phyloP scores from a whole-genome alignment of 2,113 vertebrate species.

The Spermophilus dauricus region DNA sequence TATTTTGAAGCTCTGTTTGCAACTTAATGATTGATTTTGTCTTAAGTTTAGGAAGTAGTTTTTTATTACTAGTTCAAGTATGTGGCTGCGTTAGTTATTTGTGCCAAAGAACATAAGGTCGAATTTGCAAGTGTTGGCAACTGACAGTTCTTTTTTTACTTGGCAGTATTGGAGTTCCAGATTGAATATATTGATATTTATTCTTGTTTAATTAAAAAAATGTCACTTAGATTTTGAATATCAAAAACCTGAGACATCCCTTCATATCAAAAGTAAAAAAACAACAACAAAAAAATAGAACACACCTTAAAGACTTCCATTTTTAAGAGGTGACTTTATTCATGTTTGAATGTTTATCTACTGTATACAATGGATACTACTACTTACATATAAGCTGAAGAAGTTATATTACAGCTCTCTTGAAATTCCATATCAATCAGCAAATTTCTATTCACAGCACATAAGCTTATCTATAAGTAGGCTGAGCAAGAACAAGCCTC shows the following conservation, averaged over 20 bases:
- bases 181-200: conserved; percentile 11
- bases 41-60: conserved; percentile 31
- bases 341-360: neutral
- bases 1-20: conserved; percentile 22
- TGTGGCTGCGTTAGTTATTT: conserved; percentile 64
- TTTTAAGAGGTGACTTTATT: conserved; percentile 18
- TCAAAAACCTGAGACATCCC: neutral
- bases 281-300: neutral
- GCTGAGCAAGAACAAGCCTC: neutral
- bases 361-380: neutral
- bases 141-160: neutral
- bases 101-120: neutral
- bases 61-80: conserved; percentile 34
- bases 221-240: conserved; percentile 11
- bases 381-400: neutral
- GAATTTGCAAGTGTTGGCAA: conserved; percentile 35
- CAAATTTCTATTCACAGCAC: neutral
- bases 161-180: neutral
- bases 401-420: neutral
- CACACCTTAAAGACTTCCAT: neutral
- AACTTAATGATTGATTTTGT: conserved; percentile 46
- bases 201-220: conserved; percentile 50
- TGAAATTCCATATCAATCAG: neutral
- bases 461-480: neutral
- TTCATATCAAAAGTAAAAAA: conserved; percentile 10